Conservation (phyloP, 1,140 invertebrate species). For the Lasaia peninsularis region DNA sequence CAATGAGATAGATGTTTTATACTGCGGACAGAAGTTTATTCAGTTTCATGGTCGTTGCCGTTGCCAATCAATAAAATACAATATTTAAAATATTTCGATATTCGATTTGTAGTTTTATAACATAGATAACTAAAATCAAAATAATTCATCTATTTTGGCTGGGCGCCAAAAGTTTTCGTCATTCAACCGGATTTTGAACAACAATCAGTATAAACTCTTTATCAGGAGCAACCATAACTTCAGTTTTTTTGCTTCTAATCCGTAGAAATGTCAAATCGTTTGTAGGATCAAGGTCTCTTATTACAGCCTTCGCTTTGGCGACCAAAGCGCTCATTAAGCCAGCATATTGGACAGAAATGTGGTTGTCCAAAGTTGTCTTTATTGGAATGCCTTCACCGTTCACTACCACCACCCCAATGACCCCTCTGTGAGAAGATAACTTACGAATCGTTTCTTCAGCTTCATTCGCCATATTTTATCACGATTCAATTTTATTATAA, state of each 20-base stretch:
- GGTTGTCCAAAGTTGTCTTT: constrained; percentile 87
- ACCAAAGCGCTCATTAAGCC: constrained; percentile 82
- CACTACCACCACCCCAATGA: constrained; percentile 84
- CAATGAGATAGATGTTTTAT: too few species aligned
- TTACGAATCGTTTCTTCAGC: constrained; percentile 88
- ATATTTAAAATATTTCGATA: too few species aligned
- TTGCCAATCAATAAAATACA: too few species aligned
- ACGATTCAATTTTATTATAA: too few species aligned
- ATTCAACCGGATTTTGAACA: constrained; percentile 80
- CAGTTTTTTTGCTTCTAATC: constrained; percentile 92
- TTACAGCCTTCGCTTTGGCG: constrained; percentile 83
- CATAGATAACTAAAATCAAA: neutral
- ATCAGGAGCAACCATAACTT: constrained; percentile 93
- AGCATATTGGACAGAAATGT: constrained; percentile 85
- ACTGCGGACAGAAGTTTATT: too few species aligned
- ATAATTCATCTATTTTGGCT: neutral
- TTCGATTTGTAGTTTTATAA: too few species aligned
- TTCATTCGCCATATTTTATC: constrained; percentile 78
- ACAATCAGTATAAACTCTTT: constrained; percentile 85
- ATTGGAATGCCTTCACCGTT: constrained; percentile 88
- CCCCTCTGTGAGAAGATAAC: constrained; percentile 83
- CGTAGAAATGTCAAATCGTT: constrained; percentile 90
- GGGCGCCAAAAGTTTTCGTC: constrained; percentile 37
- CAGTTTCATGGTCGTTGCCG: too few species aligned
- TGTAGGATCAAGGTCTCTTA: constrained; percentile 86